These are phyloP conservation scores for Drosophila repleta DNA, from an alignment of 1,140 invertebrate species.

Conservation along the genomic window DNA sequence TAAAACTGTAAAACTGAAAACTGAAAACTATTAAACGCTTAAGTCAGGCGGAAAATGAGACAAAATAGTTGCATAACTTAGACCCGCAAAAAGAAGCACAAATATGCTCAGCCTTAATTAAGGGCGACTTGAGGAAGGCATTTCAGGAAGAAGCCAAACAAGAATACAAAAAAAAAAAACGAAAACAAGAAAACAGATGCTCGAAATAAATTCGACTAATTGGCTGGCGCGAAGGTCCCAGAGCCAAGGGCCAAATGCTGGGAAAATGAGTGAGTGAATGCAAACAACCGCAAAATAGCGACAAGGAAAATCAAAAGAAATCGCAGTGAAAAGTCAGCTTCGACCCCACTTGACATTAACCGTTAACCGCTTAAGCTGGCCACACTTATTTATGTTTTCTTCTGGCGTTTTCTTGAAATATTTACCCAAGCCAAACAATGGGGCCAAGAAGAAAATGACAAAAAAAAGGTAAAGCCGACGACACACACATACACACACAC, in stretches of 20 bases:
- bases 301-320: slow-evolving; percentile 47
- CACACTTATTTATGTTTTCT: slow-evolving; percentile 64
- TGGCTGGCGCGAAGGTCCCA: slow-evolving; percentile 59
- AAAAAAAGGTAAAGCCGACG: slow-evolving; percentile 24
- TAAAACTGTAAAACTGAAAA: slow-evolving; percentile 69
- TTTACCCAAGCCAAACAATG: slow-evolving; percentile 62
- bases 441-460: slow-evolving; percentile 12
- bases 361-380: slow-evolving; percentile 54
- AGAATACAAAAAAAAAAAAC: background rate
- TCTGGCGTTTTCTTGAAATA: slow-evolving; percentile 70
- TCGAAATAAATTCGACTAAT: slow-evolving; percentile 52
- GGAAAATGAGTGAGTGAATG: slow-evolving; percentile 42
- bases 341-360: slow-evolving; percentile 70
- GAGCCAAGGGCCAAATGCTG: background rate
- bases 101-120: slow-evolving; percentile 65
- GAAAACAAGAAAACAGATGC: background rate
- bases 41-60: slow-evolving; percentile 83
- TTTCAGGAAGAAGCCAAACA: slow-evolving; percentile 7
- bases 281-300: slow-evolving; percentile 42
- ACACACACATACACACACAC: slow-evolving; percentile 5
- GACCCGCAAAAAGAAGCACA: slow-evolving; percentile 18
- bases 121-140: slow-evolving; percentile 36
- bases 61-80: slow-evolving; percentile 77
- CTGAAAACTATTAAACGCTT: slow-evolving; percentile 82
- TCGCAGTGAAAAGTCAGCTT: slow-evolving; percentile 48